These are phyloP conservation scores for Peromyscus nudipes DNA, from an alignment of 2,797 vertebrate genomes.

Conservation along the genomic window DNA sequence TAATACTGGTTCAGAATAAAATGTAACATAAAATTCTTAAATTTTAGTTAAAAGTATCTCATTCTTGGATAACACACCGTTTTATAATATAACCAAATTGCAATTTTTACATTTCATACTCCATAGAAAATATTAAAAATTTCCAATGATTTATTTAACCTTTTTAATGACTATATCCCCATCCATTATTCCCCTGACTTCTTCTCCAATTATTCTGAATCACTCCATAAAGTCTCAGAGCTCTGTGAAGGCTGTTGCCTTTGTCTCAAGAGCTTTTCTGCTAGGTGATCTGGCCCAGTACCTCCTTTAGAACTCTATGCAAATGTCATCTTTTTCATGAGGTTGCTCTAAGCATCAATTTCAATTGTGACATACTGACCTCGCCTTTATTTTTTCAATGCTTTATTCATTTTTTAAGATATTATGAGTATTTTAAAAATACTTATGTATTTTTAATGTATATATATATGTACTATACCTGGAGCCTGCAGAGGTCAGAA, in stretches of 20 bases:
- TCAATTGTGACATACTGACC: slow-evolving; percentile 23
- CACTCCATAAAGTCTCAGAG: background rate
- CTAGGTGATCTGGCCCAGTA: background rate
- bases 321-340: background rate
- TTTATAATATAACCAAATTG: background rate
- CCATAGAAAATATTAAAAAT: background rate
- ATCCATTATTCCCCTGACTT: background rate
- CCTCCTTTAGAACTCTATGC: background rate
- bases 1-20: slow-evolving; percentile 58
- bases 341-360: background rate
- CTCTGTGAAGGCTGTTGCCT: background rate
- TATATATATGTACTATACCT: background rate
- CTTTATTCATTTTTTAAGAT: background rate
- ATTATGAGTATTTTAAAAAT: background rate
- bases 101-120: background rate
- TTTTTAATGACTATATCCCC: background rate
- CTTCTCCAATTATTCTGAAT: background rate
- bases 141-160: background rate
- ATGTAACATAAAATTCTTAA: background rate
- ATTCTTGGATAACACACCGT: background rate
- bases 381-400: background rate
- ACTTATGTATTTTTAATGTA: background rate
- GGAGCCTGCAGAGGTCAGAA: background rate
- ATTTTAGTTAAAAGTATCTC: slow-evolving; percentile 15
- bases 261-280: background rate